Conservation (phyloP, 2,888 invertebrate genomes). For the Rhopalosiphum nymphaeae region DNA sequence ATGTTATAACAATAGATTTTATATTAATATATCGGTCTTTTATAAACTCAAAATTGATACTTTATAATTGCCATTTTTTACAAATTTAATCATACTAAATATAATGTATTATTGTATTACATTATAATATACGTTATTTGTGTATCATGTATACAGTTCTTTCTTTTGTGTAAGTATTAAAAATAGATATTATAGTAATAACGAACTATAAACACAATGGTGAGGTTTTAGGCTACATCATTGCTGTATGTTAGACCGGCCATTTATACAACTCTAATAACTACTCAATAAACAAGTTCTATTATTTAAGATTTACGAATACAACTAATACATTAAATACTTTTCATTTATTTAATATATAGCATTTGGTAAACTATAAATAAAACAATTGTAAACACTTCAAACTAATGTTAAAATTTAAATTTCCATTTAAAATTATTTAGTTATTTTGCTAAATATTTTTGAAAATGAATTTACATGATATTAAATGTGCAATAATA, state of each 20-base stretch:
- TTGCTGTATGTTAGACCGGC: too few species aligned
- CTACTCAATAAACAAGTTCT: neutral
- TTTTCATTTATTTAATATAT: neutral
- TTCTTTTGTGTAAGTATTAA: neutral
- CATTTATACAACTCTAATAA: too few species aligned
- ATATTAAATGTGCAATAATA: neutral
- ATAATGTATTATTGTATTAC: neutral
- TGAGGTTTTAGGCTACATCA: too few species aligned
- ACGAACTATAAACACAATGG: too few species aligned
- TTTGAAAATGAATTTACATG: neutral
- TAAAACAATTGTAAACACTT: neutral
- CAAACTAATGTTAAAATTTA: neutral
- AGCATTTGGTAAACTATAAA: neutral
- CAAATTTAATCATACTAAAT: neutral
- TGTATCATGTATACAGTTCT: neutral
- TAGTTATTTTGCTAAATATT: neutral
- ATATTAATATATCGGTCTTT: neutral
- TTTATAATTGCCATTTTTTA: neutral
- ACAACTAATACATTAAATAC: neutral
- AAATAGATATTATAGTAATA: neutral
- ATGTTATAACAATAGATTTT: neutral
- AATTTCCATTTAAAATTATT: neutral
- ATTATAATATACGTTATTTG: neutral
- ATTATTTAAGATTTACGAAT: neutral
- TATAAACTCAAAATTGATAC: neutral